Base-by-base conservation (phyloP, 2,888 invertebrate genomes). In the Bursaphelenchus okinawaensis region DNA sequence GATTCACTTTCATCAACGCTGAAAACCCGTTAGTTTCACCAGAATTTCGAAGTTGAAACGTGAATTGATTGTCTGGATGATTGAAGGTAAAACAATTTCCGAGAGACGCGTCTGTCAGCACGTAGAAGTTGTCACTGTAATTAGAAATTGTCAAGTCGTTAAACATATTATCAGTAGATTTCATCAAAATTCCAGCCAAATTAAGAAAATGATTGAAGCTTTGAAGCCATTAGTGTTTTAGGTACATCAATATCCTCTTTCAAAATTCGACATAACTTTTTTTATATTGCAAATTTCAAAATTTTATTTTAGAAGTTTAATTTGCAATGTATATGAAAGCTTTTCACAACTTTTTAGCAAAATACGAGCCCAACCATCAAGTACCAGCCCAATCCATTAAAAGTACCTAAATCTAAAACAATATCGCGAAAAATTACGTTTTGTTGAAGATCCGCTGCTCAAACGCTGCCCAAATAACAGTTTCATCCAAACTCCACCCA, bases 51-150 rank as follows among this genome's bases (percentile, higher is more conserved):
- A 63, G 51, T 9, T 54, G 19, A 27, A 72, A 74, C 0, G 61
- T 62, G 8, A 67, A 63, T 6, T 66, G 63, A 7, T 54, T 52
- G 20, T 72, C 62, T 0, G 28, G 52, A 51, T 73, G 70, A 31
- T 75, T 75, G 66, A 75, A 75, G 2, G 75, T 73, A 60, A 72
- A 75, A 31, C 75, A 75, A 23, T 72, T 74, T 0, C 75, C 75
- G 29, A 73, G 52, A 12, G 52, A 23, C 9, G 73, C 68, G 0
- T 70, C 70, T 54, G 24, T 27, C 4, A 20, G 16, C 12, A 22
- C 16, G 29, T 28, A 56, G 19, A 56, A 56, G 20, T 56, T 24
- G n/a, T 2, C 26, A 12, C 26, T 56, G n/a, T 16, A 40, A 2
- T 3, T n/a, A 40, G 40, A 1, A n/a, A 40, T 1, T 16, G 12